phyloP scores from a whole-genome alignment of 2,113 vertebrate species.

The Atlantisia rogersi region DNA sequence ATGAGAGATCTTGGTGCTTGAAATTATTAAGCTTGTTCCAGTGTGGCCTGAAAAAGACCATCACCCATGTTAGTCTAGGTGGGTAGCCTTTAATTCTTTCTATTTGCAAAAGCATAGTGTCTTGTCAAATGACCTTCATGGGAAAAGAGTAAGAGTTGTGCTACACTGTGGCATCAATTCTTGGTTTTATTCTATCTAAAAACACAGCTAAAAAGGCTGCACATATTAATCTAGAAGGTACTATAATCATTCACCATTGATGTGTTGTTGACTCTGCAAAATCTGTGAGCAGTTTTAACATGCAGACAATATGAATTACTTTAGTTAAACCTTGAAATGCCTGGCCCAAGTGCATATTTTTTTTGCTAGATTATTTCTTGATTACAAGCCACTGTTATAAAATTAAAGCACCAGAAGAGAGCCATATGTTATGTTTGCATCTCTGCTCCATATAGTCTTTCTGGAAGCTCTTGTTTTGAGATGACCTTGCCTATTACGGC shows the following conservation, averaged over 20 bases:
- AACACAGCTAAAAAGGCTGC: neutral
- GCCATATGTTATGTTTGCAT: neutral
- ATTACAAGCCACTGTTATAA: neutral
- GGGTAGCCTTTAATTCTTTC: neutral
- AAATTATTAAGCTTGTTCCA: neutral
- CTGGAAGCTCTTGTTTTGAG: neutral
- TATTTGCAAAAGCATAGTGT: neutral
- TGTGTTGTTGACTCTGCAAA: conserved; percentile 13
- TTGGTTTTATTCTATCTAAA: neutral
- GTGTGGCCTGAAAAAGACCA: neutral
- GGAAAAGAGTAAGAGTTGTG: neutral
- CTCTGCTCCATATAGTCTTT: neutral
- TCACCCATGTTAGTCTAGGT: neutral
- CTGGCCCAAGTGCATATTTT: neutral
- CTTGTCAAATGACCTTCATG: neutral
- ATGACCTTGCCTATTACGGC: neutral
- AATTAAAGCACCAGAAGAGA: neutral
- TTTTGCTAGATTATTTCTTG: neutral
- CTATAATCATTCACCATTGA: neutral
- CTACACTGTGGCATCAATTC: neutral
- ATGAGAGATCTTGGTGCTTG: neutral
- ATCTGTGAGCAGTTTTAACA: neutral
- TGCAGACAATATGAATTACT: neutral
- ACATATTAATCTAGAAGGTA: neutral
- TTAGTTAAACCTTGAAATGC: neutral